Evolutionary conservation across 2,113 vertebrate genomes (phyloP).

Genomic region (Egretta garzetta): DNA sequence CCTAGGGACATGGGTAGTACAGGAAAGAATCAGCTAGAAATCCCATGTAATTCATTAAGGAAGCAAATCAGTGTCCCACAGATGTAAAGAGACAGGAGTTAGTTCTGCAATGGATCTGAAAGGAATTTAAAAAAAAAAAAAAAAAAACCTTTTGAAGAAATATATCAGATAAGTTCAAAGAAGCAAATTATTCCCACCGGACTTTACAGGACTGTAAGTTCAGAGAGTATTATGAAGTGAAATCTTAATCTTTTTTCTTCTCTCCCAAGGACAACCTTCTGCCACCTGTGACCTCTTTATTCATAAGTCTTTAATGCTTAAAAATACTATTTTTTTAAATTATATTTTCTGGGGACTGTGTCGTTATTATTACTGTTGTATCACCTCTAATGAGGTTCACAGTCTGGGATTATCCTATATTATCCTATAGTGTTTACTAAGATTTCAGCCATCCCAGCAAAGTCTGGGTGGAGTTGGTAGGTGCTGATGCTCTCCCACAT

Average conservation of each 20-base stretch:
- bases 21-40: neutral
- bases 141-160: neutral
- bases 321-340: neutral
- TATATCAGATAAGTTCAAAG: neutral
- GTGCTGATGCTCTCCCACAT: neutral
- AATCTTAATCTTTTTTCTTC: neutral
- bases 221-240: neutral
- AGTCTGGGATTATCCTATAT: neutral
- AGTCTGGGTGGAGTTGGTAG: neutral
- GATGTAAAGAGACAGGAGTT: neutral
- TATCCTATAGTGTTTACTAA: neutral
- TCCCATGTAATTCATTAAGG: slow-evolving; percentile 25
- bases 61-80: neutral
- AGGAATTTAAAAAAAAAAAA: neutral
- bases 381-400: neutral
- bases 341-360: neutral
- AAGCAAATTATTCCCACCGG: neutral
- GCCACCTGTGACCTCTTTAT: neutral
- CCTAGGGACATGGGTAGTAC: neutral
- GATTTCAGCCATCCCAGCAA: neutral
- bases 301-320: neutral
- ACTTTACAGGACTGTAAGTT: neutral
- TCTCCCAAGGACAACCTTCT: neutral
- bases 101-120: neutral
- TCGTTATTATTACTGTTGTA: neutral